Evolutionary conservation across 2,888 invertebrate species (phyloP).

Genomic region (Caenorhabditis sp.): DNA sequence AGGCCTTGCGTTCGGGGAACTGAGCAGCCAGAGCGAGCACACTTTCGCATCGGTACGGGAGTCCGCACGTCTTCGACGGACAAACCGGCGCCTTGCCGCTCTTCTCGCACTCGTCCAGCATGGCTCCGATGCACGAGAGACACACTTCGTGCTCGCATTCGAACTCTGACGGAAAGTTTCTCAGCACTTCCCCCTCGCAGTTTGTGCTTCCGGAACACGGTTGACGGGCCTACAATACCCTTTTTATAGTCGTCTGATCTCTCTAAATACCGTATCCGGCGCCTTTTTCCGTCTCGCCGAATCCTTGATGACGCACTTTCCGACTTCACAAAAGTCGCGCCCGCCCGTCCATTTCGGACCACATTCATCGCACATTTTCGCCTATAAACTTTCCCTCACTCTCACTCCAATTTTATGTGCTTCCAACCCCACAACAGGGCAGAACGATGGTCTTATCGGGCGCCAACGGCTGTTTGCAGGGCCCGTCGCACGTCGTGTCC

Average conservation of each 20-base stretch:
- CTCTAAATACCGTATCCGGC: slow-evolving; percentile 32
- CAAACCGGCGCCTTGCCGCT: slow-evolving; percentile 63
- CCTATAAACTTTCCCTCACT: slow-evolving; percentile 22
- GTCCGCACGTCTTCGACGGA: slow-evolving; percentile 65
- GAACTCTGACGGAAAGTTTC: slow-evolving; percentile 71
- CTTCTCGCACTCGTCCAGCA: slow-evolving; percentile 65
- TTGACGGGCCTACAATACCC: slow-evolving; percentile 26
- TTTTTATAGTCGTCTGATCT: background rate
- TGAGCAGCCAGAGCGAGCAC: slow-evolving; percentile 66
- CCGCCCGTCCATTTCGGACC: slow-evolving; percentile 49
- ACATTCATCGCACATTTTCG: slow-evolving; percentile 59
- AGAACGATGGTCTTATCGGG: slow-evolving; percentile 45
- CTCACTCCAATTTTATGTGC: too few species aligned
- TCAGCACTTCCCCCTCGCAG: slow-evolving; percentile 68
- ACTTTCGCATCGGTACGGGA: slow-evolving; percentile 69
- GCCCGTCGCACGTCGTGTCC: slow-evolving; percentile 62
- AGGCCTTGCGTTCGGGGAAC: slow-evolving; percentile 66
- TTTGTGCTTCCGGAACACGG: slow-evolving; percentile 33
- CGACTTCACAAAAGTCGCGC: slow-evolving; percentile 43
- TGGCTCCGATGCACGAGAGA: slow-evolving; percentile 60
- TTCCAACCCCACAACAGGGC: slow-evolving; percentile 61
- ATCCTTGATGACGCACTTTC: slow-evolving; percentile 56
- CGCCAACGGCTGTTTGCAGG: slow-evolving; percentile 51
- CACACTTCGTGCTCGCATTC: slow-evolving; percentile 74
- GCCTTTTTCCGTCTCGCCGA: slow-evolving; percentile 40